These are phyloP conservation scores for Notarius lentiginosus DNA, from an alignment of 2,113 vertebrate species.

Conservation along the genomic window DNA sequence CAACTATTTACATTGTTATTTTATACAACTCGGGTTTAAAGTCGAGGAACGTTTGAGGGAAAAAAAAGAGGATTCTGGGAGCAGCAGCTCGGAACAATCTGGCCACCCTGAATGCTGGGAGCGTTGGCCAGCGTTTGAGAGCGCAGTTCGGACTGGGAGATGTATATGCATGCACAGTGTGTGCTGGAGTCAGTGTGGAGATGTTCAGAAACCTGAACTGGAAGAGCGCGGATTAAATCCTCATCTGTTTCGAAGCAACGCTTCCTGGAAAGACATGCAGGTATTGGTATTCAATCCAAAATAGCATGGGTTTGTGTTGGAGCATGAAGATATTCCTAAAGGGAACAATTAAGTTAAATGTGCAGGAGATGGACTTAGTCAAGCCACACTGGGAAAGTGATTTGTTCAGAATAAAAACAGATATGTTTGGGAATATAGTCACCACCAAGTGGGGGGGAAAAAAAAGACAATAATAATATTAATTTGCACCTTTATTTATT, in stretches of 20 bases:
- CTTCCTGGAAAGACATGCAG: constrained; percentile 25
- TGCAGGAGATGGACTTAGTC: neutral
- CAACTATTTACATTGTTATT: too few relatives aligned
- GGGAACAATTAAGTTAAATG: constrained; percentile 26
- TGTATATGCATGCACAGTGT: constrained; percentile 8
- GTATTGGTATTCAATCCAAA: constrained; percentile 20
- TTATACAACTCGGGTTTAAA: too few relatives aligned
- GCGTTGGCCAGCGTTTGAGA: neutral
- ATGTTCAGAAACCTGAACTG: neutral
- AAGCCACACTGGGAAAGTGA: neutral
- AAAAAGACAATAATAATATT: neutral
- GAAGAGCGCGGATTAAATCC: neutral
- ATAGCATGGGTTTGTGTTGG: neutral
- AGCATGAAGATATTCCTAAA: neutral
- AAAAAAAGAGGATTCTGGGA: neutral
- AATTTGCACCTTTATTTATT: neutral
- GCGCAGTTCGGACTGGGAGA: constrained; percentile 3
- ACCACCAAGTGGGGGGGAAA: neutral
- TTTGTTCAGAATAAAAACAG: constrained; percentile 8
- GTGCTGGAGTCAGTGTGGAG: neutral
- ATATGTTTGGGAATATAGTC: neutral
- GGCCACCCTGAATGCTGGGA: constrained; percentile 7
- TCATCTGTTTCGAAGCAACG: neutral
- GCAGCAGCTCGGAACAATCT: neutral
- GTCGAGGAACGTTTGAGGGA: neutral